A percentile compares a stretch with the other conserved stretches of the same genome.
phyloP scores from a whole-genome alignment of 2,797 vertebrate genomes.

The Fistularia commersonii region DNA sequence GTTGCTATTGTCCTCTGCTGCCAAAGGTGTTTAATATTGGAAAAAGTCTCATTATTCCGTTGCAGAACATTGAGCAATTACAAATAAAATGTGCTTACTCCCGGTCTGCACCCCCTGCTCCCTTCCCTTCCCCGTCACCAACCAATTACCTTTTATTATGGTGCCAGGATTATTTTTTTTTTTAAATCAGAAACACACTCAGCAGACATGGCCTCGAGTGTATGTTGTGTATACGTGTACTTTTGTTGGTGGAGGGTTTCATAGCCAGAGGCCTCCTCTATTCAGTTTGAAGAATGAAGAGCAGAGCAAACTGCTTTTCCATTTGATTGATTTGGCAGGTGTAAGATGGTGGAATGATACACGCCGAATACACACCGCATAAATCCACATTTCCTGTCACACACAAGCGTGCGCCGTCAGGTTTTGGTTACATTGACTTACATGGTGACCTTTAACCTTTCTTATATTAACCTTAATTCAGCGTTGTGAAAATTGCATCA shows the following conservation, averaged over 20 bases:
- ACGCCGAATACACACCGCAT: no score
- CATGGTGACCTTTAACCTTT: no score
- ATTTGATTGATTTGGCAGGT: conserved; percentile 12
- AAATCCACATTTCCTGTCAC: no score
- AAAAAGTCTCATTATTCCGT: conserved; percentile 32
- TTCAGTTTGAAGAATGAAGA: not conserved
- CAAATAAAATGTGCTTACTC: conserved; percentile 11
- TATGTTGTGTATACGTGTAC: not conserved
- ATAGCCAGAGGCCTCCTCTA: not conserved
- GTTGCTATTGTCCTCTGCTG: conserved; percentile 19
- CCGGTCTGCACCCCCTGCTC: not conserved
- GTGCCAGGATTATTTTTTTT: conserved; percentile 23
- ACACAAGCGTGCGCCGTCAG: no score
- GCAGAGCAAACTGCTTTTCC: not conserved
- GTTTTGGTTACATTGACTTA: not conserved
- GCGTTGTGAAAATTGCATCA: no score
- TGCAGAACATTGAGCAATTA: conserved; percentile 33
- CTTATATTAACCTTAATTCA: no score
- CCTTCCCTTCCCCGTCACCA: not conserved
- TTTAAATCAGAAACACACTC: conserved; percentile 14
- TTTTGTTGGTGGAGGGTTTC: not conserved
- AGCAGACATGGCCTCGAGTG: conserved; percentile 15
- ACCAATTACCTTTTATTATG: conserved; percentile 35
- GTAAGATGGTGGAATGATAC: not conserved
- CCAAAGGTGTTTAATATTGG: conserved; percentile 25